Evolutionary conservation across 2,888 invertebrate species (phyloP).

Genomic region (Alentia gelatinosa): DNA sequence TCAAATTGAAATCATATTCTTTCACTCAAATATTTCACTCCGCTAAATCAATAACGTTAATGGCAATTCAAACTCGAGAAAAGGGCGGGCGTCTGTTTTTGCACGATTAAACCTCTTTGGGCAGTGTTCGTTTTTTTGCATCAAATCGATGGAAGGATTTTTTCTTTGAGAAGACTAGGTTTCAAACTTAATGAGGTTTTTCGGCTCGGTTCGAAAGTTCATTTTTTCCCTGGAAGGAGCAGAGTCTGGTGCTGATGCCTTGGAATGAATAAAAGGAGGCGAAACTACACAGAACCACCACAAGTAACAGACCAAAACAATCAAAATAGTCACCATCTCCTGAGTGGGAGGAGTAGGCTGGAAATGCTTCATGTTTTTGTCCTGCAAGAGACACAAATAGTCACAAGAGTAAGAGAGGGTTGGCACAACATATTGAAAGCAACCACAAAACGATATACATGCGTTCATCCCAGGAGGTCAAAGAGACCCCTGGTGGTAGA

Average conservation of each 20-base stretch:
- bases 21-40: background rate
- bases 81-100: background rate
- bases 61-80: background rate
- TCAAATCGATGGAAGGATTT: background rate
- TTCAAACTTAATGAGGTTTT: background rate
- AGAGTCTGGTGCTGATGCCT: conserved; percentile 14
- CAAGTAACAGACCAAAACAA: conserved; percentile 11
- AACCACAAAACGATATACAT: background rate
- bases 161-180: background rate
- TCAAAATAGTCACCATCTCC: conserved; percentile 42
- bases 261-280: background rate
- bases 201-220: background rate
- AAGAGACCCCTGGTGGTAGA: background rate
- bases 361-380: conserved; percentile 53
- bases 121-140: background rate
- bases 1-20: background rate
- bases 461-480: background rate
- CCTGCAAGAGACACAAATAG: conserved; percentile 48
- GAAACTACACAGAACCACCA: conserved; percentile 19
- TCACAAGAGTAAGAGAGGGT: conserved; percentile 31
- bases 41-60: background rate
- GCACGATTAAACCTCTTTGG: background rate
- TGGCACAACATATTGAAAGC: conserved; percentile 8
- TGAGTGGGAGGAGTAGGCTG: conserved; percentile 29
- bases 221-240: too few species aligned